phyloP scores from a whole-genome alignment of 2,888 invertebrate species.

The Oxycera nigricornis region DNA sequence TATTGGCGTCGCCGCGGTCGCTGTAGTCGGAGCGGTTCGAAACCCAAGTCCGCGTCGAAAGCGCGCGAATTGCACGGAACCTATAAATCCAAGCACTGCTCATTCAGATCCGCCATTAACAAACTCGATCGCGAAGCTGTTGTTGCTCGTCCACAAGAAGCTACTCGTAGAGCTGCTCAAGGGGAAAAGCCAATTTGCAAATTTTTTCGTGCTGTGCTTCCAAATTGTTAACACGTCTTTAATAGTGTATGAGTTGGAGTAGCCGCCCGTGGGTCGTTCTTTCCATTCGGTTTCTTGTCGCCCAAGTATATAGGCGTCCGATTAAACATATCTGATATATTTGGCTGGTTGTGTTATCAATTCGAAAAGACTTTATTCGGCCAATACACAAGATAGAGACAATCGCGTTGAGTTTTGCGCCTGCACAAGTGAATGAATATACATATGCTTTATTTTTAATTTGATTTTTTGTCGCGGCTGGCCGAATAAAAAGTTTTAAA shows the following conservation, averaged over 20 bases:
- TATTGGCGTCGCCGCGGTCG: not conserved
- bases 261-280: not conserved
- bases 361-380: constrained; percentile 8
- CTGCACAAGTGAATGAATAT: constrained; percentile 3
- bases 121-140: not conserved
- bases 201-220: not conserved
- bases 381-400: not conserved
- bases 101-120: not conserved
- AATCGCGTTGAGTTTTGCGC: not conserved
- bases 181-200: not conserved
- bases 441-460: constrained; percentile 16
- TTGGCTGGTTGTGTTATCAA: constrained; percentile 6
- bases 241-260: not conserved
- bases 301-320: not conserved
- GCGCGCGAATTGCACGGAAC: not conserved
- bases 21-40: not conserved
- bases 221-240: not conserved
- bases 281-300: not conserved
- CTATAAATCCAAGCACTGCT: constrained; percentile 11
- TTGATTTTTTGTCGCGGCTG: not conserved
- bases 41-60: not conserved
- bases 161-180: not conserved
- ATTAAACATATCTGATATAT: constrained; percentile 9
- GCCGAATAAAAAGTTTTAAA: constrained; percentile 35
- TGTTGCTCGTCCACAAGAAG: not conserved